Conservation (phyloP, 2,113 vertebrate species). For the Erpornis zantholeuca region DNA sequence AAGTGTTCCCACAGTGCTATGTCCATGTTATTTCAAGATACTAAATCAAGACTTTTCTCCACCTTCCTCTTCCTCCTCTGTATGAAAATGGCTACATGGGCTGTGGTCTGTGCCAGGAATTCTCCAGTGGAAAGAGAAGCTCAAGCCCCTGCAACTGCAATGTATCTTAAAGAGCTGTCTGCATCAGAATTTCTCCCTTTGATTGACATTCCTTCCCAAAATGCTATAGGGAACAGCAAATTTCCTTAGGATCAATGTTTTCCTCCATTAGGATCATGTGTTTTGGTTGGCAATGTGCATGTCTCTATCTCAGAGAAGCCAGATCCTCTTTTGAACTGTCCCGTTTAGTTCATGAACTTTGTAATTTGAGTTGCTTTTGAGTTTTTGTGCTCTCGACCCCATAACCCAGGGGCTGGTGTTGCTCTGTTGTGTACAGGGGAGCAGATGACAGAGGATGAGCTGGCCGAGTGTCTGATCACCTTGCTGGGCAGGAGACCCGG, state of each 20-base stretch:
- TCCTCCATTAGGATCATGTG: accelerated
- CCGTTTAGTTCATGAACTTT: not conserved
- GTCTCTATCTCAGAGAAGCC: not conserved
- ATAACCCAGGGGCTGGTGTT: not conserved
- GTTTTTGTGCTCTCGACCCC: not conserved
- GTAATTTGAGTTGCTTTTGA: not conserved
- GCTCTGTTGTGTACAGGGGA: constrained; percentile 75
- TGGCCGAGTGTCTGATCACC: constrained; percentile 77
- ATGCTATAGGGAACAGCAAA: not conserved
- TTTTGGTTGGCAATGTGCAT: accelerated
- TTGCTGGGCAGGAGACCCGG: constrained; percentile 73
- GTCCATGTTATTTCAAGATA: not conserved
- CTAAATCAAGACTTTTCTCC: not conserved
- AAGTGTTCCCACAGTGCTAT: not conserved
- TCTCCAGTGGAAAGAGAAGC: not conserved
- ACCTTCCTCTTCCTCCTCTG: not conserved
- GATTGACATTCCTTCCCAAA: not conserved
- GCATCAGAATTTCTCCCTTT: not conserved
- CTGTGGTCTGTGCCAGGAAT: not conserved
- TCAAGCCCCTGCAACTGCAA: not conserved
- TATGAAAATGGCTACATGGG: not conserved
- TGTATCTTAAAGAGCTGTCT: not conserved
- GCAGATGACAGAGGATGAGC: constrained; percentile 86
- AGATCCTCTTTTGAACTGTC: not conserved
- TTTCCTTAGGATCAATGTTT: not conserved